A percentile compares a stretch with the other conserved stretches of the same genome.
phyloP scores from a whole-genome alignment of 2,888 invertebrate species.

The Gandaritis pyraliata region DNA sequence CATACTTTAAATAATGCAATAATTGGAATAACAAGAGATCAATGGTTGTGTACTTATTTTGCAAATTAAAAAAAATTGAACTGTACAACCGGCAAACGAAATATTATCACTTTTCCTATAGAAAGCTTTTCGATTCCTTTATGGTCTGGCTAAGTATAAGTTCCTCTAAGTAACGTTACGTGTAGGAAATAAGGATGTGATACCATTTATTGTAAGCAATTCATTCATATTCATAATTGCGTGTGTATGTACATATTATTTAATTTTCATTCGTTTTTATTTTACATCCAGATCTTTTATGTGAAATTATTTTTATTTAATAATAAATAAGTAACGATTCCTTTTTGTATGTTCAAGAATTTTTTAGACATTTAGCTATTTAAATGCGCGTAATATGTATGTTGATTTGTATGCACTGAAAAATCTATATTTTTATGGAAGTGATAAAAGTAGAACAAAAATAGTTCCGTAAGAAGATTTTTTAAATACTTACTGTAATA shows the following conservation, averaged over 20 bases:
- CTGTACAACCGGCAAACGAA: slow-evolving; percentile 20
- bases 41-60: slow-evolving; percentile 82
- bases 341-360: slow-evolving; percentile 55
- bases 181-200: slow-evolving; percentile 80
- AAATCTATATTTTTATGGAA: slow-evolving; percentile 42
- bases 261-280: slow-evolving; percentile 58
- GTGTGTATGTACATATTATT: slow-evolving; percentile 64
- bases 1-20: slow-evolving; percentile 4
- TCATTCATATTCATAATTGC: slow-evolving; percentile 59
- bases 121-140: slow-evolving; percentile 54
- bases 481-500: slow-evolving; percentile 68
- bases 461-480: slow-evolving; percentile 70
- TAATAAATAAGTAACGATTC: slow-evolving; percentile 57
- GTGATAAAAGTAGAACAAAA: slow-evolving; percentile 73
- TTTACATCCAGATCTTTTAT: slow-evolving; percentile 67
- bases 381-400: slow-evolving; percentile 22
- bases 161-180: slow-evolving; percentile 78
- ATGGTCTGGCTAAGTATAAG: slow-evolving; percentile 78
- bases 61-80: slow-evolving; percentile 22
- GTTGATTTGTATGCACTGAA: slow-evolving; percentile 19
- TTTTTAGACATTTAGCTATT: slow-evolving; percentile 32
- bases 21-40: slow-evolving; percentile 40
- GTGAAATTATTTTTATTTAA: slow-evolving; percentile 63
- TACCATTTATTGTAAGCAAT: slow-evolving; percentile 80
- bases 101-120: slow-evolving; percentile 42